Evolutionary conservation across 1,140 invertebrate genomes (phyloP), one percentile per base, ranked within the genome.

Genomic region (Ips nitidus): DNA sequence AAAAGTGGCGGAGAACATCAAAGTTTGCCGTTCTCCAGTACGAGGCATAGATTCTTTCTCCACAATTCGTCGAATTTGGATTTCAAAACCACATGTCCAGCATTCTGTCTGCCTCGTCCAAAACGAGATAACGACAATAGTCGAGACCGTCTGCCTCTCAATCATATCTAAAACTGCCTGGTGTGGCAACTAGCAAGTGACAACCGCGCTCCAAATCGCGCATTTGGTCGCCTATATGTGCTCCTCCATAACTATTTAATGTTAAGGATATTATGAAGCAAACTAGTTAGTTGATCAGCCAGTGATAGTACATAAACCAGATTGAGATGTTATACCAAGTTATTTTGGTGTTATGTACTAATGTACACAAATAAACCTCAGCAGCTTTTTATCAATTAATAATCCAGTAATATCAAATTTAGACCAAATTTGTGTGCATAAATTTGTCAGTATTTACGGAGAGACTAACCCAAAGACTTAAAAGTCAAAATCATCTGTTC

Each of bases 1-100:
- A 84, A 99, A 99, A 66, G 98, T 99, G 56, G 98, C 98, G 50
- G 96, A 98, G 83, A 99, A 99, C 98, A 99, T 99, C 52, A 99
- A 89, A 8, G 98, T 99, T 82, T 98, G 96, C 45, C 98, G 86
- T 66, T 95, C 89, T 40, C 95, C 95, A 38, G 92, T 93, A 43
- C 86, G 87, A 52, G 98, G 97, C 97, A 99, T 99, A 36, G 89
- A 91, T 80, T 96, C 89, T 77, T 94, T 87, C 79, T 98, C 92
- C 36, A 99, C 95, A 77, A 99, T 98, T 75, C 93, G 89, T 75
- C 97, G 87, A 78, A 99, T 99, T 83, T 99, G 97, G 1, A 97
- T 94, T 82, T 99, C 98, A 83, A 99, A 99, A 82, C 98, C 98
- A n/a, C 97, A 99, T 99, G 84, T 99, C 97, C 80, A 99, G 85